Percentiles rank a stretch among this genome's conserved stretches.
phyloP scores from a whole-genome alignment of 1,140 invertebrate genomes.

The Euschistus heros region DNA sequence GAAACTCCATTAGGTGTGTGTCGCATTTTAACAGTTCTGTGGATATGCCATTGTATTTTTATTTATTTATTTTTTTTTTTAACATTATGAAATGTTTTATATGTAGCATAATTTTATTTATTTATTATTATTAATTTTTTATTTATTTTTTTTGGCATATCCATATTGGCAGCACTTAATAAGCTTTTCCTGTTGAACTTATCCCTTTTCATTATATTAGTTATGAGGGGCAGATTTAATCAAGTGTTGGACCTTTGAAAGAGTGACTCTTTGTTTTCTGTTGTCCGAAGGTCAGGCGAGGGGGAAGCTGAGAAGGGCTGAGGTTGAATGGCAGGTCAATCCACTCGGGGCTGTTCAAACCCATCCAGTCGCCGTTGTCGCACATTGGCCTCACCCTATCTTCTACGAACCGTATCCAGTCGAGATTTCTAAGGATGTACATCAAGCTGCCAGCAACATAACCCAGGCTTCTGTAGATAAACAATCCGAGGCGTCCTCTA shows the following conservation, averaged over 20 bases:
- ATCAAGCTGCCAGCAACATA: no score
- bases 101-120: not conserved
- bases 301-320: constrained; percentile 20
- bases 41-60: not conserved
- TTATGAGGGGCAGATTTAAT: not conserved
- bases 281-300: constrained; percentile 15
- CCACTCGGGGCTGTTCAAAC: constrained; percentile 27
- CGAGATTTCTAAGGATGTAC: no score
- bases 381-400: constrained; percentile 17
- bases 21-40: constrained; percentile 2
- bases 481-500: not conserved
- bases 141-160: not conserved
- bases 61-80: not conserved
- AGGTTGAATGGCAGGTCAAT: constrained; percentile 28
- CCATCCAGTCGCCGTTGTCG: constrained; percentile 1
- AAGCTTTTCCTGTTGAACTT: not conserved
- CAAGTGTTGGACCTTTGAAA: not conserved
- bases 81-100: not conserved
- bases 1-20: constrained; percentile 8
- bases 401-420: constrained; percentile 6
- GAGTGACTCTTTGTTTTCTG: constrained; percentile 15
- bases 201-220: not conserved
- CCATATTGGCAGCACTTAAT: not conserved
- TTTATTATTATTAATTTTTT: not conserved
- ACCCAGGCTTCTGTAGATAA: not conserved